Conservation (phyloP, 2,797 vertebrate genomes). For the Cygnus olor region DNA sequence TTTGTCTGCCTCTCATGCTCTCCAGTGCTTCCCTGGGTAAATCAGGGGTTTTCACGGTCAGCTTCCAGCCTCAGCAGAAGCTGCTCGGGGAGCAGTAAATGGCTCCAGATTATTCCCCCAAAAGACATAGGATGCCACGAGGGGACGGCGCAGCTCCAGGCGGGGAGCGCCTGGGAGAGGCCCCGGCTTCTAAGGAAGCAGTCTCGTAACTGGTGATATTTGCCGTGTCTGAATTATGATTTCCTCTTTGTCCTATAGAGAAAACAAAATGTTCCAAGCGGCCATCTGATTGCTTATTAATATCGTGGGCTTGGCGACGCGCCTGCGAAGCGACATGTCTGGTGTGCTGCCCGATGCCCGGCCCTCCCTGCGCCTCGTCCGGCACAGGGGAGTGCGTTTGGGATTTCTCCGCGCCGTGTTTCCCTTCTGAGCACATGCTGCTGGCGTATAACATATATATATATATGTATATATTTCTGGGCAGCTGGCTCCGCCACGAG, state of each 20-base stretch:
- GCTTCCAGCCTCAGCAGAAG: conserved; percentile 48
- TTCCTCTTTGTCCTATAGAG: conserved; percentile 12
- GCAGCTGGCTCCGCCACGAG: neutral
- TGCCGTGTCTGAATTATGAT: neutral
- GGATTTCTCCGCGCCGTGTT: neutral
- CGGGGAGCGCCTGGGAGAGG: neutral
- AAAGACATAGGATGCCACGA: neutral
- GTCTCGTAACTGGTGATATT: neutral
- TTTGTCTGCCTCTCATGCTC: conserved; percentile 36
- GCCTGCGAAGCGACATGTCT: neutral
- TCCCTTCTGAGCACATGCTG: neutral
- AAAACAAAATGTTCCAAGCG: conserved; percentile 35
- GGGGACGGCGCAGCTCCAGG: neutral
- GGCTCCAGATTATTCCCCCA: conserved; percentile 28
- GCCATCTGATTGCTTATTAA: neutral
- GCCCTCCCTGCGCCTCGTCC: neutral
- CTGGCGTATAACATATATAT: too few species aligned
- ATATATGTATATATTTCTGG: too few species aligned
- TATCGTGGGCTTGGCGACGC: neutral
- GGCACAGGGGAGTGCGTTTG: neutral
- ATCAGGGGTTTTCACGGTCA: neutral
- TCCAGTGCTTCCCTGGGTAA: conserved; percentile 17
- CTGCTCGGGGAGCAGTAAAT: conserved; percentile 23
- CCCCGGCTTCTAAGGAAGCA: neutral
- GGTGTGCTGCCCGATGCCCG: neutral